Percentiles rank a stretch among this genome's conserved stretches.
These are phyloP conservation scores for Cyphotilapia sp. DNA, from an alignment of 2,113 vertebrate species.

Conservation along the genomic window DNA sequence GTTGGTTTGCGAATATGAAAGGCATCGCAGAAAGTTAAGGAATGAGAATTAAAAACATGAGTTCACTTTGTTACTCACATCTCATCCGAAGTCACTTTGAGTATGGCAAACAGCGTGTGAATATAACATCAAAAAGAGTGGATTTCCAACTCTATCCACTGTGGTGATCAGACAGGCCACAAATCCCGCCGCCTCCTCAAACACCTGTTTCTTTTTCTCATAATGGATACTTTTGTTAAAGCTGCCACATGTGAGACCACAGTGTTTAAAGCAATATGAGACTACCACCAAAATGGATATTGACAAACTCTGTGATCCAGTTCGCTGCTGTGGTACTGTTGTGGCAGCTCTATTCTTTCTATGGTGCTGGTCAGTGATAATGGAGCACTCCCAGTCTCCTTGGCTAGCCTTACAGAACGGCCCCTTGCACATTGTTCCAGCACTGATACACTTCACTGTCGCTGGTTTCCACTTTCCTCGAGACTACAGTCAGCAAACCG, in stretches of 20 bases:
- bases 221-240: neutral
- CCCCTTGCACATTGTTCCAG: constrained; percentile 54
- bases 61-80: neutral
- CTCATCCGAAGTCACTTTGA: neutral
- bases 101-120: fast-evolving
- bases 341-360: constrained; percentile 12
- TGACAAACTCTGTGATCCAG: constrained; percentile 34
- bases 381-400: constrained; percentile 3
- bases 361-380: constrained; percentile 43
- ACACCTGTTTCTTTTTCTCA: neutral
- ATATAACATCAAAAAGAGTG: neutral
- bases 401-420: constrained; percentile 41
- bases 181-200: neutral
- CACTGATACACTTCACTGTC: constrained; percentile 49
- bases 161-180: neutral
- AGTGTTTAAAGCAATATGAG: neutral
- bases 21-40: neutral
- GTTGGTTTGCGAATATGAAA: neutral
- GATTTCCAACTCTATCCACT: neutral
- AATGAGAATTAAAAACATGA: fast-evolving
- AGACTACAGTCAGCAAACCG: neutral
- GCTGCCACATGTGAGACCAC: neutral
- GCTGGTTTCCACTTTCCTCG: constrained; percentile 45
- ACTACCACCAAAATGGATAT: neutral
- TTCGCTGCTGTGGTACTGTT: neutral